Evolutionary conservation across 2,113 vertebrate genomes (phyloP).

Genomic region (Suncus etruscus): DNA sequence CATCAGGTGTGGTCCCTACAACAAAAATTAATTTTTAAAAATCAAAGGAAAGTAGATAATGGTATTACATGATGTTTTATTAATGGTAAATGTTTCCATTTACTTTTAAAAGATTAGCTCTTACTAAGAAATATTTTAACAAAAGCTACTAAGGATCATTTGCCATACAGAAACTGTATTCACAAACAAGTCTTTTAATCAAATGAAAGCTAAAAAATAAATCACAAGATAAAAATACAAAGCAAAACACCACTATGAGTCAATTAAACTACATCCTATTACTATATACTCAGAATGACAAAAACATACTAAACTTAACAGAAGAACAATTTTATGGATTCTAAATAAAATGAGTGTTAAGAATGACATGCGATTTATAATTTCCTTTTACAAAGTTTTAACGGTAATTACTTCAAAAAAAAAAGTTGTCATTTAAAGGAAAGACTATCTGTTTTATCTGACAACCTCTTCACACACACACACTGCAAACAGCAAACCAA

Average conservation of each 20-base stretch:
- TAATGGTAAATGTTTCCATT: slow-evolving; percentile 83
- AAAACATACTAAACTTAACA: slow-evolving; percentile 47
- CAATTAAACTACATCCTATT: slow-evolving; percentile 61
- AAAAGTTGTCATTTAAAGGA: slow-evolving; percentile 11
- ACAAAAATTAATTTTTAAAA: slow-evolving; percentile 16
- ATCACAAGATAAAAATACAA: slow-evolving; percentile 75
- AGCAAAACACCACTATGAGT: slow-evolving; percentile 69
- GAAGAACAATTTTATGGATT: slow-evolving; percentile 62
- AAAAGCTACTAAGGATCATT: slow-evolving; percentile 76
- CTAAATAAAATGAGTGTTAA: slow-evolving; percentile 63
- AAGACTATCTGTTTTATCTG: slow-evolving; percentile 63
- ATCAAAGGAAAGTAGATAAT: slow-evolving; percentile 68
- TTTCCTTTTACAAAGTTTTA: slow-evolving; percentile 38
- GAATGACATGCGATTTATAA: slow-evolving; percentile 75
- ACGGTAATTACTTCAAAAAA: slow-evolving; percentile 50
- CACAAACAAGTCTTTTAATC: slow-evolving; percentile 77
- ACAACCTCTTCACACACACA: slow-evolving; percentile 41
- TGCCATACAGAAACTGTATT: slow-evolving; percentile 81
- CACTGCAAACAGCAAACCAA: slow-evolving; percentile 49
- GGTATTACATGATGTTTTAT: slow-evolving; percentile 81
- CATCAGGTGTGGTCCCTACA: too few relatives aligned
- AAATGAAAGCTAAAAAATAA: slow-evolving; percentile 76
- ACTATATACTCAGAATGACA: slow-evolving; percentile 69
- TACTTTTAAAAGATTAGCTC: slow-evolving; percentile 83
- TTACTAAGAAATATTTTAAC: slow-evolving; percentile 79